Base-by-base conservation (phyloP, 2,888 invertebrate species). In the Cerastis leucographa region DNA sequence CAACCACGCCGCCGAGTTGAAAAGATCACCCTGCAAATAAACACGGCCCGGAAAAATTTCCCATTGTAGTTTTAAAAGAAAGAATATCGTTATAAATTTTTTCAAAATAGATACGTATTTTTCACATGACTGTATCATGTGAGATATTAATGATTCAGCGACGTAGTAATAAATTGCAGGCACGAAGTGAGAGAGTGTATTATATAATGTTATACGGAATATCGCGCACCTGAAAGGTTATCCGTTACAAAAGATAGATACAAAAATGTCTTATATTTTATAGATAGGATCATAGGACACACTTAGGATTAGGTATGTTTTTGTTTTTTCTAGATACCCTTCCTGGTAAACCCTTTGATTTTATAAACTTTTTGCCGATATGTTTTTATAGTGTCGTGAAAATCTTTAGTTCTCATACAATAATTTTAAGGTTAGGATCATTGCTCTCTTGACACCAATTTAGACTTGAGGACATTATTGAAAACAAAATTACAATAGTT, bases 221-320 rank as follows among this genome's bases (percentile, higher is more conserved):
- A 82, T 78, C 25, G 71, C 46, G 71, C 71, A 70, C 61, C 73
- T 81, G 83, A 78, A 73, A 82, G 81, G 78, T 81, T 71, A 82
- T 67, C 46, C 56, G 14, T 81, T 66, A 70, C 62, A 67, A 51
- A 69, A 65, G 65, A 70, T 54, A 77, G 22, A 59, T 77, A 69
- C 69, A 56, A 72, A 66, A 72, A 59, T 69, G 61, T 72, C 44
- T 69, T 64, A 71, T 69, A 19, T 77, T 69, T 79, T 62, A 40
- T 51, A 65, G 11, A 77, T 25, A 35, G 5, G 14, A 29, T 22
- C 11, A 17, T 29, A 25, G 29, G 35, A 56, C 46, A 11, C n/a
- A 44, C 8, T 40, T 56, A 22, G 66, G 72, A 35, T 72, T 64
- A 22, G 6, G 12, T 74, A 17, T 7, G 9, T 68, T 64, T 29